These are phyloP conservation scores for Nomada lathburiana DNA, from an alignment of 2,888 invertebrate species.

Conservation along the genomic window DNA sequence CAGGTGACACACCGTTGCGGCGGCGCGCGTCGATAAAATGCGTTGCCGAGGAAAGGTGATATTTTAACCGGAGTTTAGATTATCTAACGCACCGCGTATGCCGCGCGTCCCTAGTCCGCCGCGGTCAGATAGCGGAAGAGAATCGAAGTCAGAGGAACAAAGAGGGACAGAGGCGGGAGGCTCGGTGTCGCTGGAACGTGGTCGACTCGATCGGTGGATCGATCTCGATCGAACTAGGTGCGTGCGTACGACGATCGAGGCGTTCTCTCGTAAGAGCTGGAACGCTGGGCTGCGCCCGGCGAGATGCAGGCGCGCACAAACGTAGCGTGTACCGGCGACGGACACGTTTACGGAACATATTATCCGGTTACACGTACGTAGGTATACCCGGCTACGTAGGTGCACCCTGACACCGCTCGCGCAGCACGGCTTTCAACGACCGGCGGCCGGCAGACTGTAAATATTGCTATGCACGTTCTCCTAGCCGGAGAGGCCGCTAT, in stretches of 20 bases:
- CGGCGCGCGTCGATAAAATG: background rate
- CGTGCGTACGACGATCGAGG: slow-evolving; percentile 32
- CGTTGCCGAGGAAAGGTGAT: background rate
- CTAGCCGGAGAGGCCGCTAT: slow-evolving; percentile 34
- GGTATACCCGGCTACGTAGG: slow-evolving; percentile 46
- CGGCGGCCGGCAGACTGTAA: slow-evolving; percentile 56
- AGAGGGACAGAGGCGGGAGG: background rate
- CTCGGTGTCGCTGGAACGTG: slow-evolving; percentile 44
- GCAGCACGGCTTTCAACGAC: slow-evolving; percentile 46
- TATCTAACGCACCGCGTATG: background rate
- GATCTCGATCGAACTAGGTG: slow-evolving; percentile 47
- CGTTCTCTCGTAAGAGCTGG: slow-evolving; percentile 31
- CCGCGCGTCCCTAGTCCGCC: background rate
- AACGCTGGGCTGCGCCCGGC: slow-evolving; percentile 4
- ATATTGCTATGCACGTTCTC: slow-evolving; percentile 57
- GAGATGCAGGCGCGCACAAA: slow-evolving; percentile 26
- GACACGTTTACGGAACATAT: slow-evolving; percentile 66
- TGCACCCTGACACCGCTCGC: slow-evolving; percentile 48
- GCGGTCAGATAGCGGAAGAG: slow-evolving; percentile 1
- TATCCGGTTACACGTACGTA: slow-evolving; percentile 63
- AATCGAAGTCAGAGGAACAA: slow-evolving; percentile 24
- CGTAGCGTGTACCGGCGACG: slow-evolving; percentile 44
- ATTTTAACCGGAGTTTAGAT: slow-evolving; percentile 4
- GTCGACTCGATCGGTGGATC: background rate
- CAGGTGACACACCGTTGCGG: background rate